A percentile compares a stretch with the other conserved stretches of the same genome.
Evolutionary conservation across 64 coral and sea anemone species (phyloP).

Genomic region (Orbicella faveolata): DNA sequence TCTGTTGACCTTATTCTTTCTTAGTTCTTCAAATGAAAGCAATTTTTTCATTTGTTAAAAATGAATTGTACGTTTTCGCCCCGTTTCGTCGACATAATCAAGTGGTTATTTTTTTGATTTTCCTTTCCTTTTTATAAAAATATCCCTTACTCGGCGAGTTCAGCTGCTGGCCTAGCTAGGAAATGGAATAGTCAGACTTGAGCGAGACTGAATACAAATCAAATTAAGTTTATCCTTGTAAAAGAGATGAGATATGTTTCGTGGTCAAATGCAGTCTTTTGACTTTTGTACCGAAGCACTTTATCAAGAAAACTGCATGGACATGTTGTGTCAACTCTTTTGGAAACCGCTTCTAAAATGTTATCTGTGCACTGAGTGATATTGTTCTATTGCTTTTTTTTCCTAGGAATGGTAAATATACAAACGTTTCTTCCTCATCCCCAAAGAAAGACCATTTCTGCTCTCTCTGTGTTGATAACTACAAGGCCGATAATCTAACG

Average conservation of each 20-base stretch:
- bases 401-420: background rate
- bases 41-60: background rate
- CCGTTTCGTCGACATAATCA: background rate
- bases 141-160: background rate
- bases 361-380: background rate
- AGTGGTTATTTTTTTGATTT: background rate
- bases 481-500: background rate
- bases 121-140: background rate
- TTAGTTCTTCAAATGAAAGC: background rate
- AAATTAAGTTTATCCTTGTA: background rate
- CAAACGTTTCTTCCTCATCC: background rate
- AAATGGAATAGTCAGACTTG: background rate
- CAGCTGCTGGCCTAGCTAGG: background rate
- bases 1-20: constrained; percentile 29
- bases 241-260: background rate
- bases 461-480: background rate
- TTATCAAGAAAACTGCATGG: too few species aligned
- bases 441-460: background rate
- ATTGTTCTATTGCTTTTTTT: background rate
- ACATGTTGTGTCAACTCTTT: background rate
- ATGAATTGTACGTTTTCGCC: background rate
- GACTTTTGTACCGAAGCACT: background rate
- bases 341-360: too few species aligned
- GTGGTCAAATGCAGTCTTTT: background rate
- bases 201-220: constrained; percentile 1